These are phyloP conservation scores for Gila robusta DNA, from an alignment of 2,797 vertebrate genomes.

Conservation along the genomic window DNA sequence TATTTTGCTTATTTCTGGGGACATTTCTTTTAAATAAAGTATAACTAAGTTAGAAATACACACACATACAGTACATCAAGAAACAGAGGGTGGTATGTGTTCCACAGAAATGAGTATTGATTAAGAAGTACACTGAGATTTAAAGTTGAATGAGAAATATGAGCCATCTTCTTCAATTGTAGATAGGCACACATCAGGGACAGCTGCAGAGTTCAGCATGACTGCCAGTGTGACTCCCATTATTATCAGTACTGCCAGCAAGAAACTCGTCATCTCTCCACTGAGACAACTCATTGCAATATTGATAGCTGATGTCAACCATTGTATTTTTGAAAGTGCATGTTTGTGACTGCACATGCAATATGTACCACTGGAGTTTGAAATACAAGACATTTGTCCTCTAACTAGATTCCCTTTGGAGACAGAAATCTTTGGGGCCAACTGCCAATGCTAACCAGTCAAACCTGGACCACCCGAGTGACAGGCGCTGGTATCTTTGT, in stretches of 20 bases:
- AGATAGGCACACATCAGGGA: constrained; percentile 57
- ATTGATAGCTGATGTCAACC: constrained; percentile 48
- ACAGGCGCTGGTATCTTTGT: not conserved
- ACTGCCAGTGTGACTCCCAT: constrained; percentile 59
- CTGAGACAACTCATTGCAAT: constrained; percentile 40
- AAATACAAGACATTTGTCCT: constrained; percentile 53
- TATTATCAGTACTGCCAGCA: constrained; percentile 41
- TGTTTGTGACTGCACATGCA: constrained; percentile 28
- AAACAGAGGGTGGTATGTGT: constrained; percentile 15
- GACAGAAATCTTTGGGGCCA: constrained; percentile 8
- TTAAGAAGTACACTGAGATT: constrained; percentile 24
- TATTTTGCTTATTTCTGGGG: not conserved
- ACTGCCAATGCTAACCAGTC: constrained; percentile 4
- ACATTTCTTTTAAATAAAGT: constrained; percentile 1
- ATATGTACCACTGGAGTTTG: constrained; percentile 25
- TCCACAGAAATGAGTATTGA: constrained; percentile 42
- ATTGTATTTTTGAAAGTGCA: constrained; percentile 40
- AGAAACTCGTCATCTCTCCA: constrained; percentile 45
- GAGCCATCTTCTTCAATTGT: constrained; percentile 21
- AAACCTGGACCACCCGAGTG: constrained; percentile 14
- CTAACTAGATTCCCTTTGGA: constrained; percentile 16
- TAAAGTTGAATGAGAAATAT: constrained; percentile 35
- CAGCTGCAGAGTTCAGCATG: constrained; percentile 51
- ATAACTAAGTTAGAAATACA: constrained; percentile 16
- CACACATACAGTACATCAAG: constrained; percentile 13